phyloP scores from a whole-genome alignment of 2,888 invertebrate genomes.

The Chironomus tentans region DNA sequence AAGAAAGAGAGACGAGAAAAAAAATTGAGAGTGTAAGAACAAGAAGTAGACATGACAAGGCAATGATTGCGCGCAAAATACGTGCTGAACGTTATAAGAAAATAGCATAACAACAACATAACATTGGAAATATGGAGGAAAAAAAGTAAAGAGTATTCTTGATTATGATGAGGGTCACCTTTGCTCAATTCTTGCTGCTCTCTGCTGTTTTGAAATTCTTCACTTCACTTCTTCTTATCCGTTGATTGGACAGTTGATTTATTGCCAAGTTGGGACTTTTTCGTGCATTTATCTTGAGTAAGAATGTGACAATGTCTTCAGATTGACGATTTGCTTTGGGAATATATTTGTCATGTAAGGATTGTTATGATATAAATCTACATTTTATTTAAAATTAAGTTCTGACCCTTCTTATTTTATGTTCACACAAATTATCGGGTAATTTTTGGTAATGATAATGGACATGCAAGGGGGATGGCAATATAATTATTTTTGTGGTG shows the following conservation, averaged over 20 bases:
- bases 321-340: no score
- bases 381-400: no score
- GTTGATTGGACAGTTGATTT: slow-evolving; percentile 23
- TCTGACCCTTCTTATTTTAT: no score
- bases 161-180: slow-evolving; percentile 24
- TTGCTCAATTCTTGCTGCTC: neutral
- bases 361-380: no score
- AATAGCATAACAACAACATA: no score
- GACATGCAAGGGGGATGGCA: no score
- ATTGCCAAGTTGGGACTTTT: neutral
- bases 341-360: no score
- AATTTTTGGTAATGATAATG: no score
- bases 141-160: neutral
- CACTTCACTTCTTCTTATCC: neutral
- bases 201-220: neutral
- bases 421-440: no score
- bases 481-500: no score
- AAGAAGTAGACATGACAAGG: neutral
- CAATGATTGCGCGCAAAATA: slow-evolving; percentile 1
- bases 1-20: neutral
- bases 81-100: neutral
- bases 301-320: no score
- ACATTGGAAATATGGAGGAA: neutral
- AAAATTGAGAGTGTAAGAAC: neutral
- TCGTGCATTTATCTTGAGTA: no score